These are phyloP conservation scores for Ispidina lecontei DNA, from an alignment of 2,797 vertebrate genomes.

Conservation along the genomic window DNA sequence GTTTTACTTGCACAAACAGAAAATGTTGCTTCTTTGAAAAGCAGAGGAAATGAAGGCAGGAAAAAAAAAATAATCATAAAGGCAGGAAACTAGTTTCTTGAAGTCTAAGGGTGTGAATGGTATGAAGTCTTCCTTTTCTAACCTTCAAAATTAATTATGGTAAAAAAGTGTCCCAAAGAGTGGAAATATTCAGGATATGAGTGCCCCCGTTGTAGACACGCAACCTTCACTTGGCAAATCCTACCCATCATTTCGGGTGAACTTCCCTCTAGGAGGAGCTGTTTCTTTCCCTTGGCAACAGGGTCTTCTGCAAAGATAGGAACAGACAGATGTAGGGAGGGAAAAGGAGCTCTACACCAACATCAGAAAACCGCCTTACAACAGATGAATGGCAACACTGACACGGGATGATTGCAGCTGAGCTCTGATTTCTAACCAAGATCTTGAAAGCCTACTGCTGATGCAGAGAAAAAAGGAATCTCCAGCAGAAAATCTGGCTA, in stretches of 20 bases:
- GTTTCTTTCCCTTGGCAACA: background rate
- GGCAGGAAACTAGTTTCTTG: background rate
- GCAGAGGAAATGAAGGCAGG: conserved; percentile 7
- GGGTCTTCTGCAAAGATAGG: background rate
- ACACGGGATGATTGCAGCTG: background rate
- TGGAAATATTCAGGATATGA: background rate
- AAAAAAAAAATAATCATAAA: background rate
- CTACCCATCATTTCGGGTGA: background rate
- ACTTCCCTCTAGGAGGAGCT: background rate
- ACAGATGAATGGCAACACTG: background rate
- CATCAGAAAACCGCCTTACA: fast-evolving
- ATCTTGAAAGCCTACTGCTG: background rate
- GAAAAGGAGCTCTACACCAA: fast-evolving
- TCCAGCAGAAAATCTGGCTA: background rate
- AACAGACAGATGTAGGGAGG: background rate
- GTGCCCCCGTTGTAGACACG: background rate
- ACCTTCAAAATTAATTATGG: background rate
- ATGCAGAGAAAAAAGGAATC: background rate
- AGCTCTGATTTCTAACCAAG: background rate
- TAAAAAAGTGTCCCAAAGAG: background rate
- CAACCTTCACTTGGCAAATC: background rate
- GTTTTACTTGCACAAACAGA: background rate
- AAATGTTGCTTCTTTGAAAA: background rate
- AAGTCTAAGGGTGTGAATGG: background rate
- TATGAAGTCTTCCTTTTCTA: background rate